Conservation (phyloP, 2,113 vertebrate species). For the Maccullochella peelii region DNA sequence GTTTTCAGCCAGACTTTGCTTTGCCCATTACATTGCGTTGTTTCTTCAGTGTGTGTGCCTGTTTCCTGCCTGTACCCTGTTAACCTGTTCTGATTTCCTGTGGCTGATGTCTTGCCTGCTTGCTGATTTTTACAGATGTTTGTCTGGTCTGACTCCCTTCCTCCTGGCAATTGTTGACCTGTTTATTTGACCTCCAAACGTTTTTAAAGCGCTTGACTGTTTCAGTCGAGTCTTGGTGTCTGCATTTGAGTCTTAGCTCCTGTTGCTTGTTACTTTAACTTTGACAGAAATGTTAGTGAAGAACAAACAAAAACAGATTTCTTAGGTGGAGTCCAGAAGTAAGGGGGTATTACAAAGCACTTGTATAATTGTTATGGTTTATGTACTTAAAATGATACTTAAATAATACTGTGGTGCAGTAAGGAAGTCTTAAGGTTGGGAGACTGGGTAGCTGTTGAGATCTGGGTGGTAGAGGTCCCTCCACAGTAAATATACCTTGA, state of each 20-base stretch:
- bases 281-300: background rate
- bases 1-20: background rate
- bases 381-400: too few species aligned
- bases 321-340: background rate
- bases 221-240: background rate
- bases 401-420: too few species aligned
- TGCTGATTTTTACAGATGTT: constrained; percentile 6
- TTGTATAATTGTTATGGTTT: too few species aligned
- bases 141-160: constrained; percentile 2
- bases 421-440: background rate
- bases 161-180: background rate
- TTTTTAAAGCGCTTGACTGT: background rate
- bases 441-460: background rate
- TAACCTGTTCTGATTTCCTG: constrained; percentile 17
- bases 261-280: background rate
- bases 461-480: background rate
- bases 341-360: too few species aligned
- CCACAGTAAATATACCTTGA: background rate
- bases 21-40: background rate
- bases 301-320: too few species aligned
- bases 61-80: background rate
- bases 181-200: constrained; percentile 17
- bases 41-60: background rate
- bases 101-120: background rate
- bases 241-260: background rate